Evolutionary conservation across 2,113 vertebrate genomes (phyloP).

Genomic region (Cavia porcellus): DNA sequence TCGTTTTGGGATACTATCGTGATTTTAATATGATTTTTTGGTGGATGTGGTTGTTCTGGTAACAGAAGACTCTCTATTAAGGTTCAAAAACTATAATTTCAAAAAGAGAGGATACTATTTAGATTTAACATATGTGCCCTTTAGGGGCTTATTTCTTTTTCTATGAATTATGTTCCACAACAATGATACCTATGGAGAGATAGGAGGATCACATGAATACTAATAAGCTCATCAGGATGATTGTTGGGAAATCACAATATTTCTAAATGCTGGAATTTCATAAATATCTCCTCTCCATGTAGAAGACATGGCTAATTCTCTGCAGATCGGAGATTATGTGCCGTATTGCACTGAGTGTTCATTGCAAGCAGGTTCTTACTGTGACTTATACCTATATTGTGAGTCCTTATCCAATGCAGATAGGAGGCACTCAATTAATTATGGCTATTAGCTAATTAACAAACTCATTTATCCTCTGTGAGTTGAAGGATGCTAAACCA

Average conservation of each 20-base stretch:
- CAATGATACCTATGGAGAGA: constrained; percentile 59
- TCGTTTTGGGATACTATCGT: constrained; percentile 62
- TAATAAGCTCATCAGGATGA: constrained; percentile 80
- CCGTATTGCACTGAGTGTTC: not conserved
- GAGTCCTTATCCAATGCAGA: not conserved
- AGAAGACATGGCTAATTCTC: not conserved
- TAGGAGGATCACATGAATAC: constrained; percentile 73
- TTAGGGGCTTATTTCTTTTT: constrained; percentile 72
- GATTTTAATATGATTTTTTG: constrained; percentile 74
- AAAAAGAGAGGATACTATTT: constrained; percentile 17
- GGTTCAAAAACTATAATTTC: constrained; percentile 67
- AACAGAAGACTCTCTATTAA: constrained; percentile 69
- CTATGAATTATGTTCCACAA: constrained; percentile 64
- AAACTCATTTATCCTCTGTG: not conserved
- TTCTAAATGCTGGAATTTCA: constrained; percentile 44
- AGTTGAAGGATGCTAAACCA: not conserved
- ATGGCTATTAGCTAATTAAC: not conserved
- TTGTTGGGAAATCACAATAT: constrained; percentile 46
- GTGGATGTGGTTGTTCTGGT: constrained; percentile 67
- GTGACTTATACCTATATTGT: not conserved
- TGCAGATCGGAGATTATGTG: not conserved
- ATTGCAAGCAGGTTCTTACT: not conserved
- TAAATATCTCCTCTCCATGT: constrained; percentile 7
- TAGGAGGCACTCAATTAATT: not conserved
- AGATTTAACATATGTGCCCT: constrained; percentile 57